Evolutionary conservation across 1,140 invertebrate species (phyloP), one percentile per base, ranked within the genome.

Genomic region (Diploscapter pachys): DNA sequence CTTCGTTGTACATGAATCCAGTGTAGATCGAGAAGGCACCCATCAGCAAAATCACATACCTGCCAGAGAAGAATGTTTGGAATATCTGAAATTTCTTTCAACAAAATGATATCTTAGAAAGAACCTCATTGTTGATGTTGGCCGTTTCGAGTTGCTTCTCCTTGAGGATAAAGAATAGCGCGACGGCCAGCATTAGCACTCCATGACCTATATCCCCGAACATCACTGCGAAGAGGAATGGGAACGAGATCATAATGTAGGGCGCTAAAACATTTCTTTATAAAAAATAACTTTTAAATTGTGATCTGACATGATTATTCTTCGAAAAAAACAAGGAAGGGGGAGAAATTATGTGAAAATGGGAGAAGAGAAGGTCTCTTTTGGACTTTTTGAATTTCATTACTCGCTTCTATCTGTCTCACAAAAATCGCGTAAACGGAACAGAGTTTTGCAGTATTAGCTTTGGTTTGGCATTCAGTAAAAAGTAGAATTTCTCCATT

Each of bases 21-120:
- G 95, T 96, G 86, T 98, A 98, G 71, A 98, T 92, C 0, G 94
- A 96, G 86, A 99, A 99, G 0, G 93, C 80, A n/a, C 95, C 95
- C 96, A 99, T 99, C 69, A 99, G 87, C 11, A 98, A 87, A 64
- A 99, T 94, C 78, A 99, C 96, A 87, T 99, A 99, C 68, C 96
- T 92, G 71, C 96, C 96, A 53, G 91, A 92, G 86, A 97, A 99
- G 89, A 98, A 96, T 69, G 95, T 98, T 82, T 92, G 93, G 91
- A 93, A 96, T 80, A 98, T 97, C 91, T 93, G 89, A 81, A 82
- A 66, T 31, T 31, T 31, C 31, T 31, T 31, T 31, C 31, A 31
- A 31, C 31, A 31, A 31, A 31, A 31, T 31, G 31, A 31, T 31
- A 31, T 31, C 31, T 31, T 31, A 31, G 31, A 31, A 31, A 31